phyloP scores from a whole-genome alignment of 1,140 invertebrate species.

The Teleopsis dalmanni region DNA sequence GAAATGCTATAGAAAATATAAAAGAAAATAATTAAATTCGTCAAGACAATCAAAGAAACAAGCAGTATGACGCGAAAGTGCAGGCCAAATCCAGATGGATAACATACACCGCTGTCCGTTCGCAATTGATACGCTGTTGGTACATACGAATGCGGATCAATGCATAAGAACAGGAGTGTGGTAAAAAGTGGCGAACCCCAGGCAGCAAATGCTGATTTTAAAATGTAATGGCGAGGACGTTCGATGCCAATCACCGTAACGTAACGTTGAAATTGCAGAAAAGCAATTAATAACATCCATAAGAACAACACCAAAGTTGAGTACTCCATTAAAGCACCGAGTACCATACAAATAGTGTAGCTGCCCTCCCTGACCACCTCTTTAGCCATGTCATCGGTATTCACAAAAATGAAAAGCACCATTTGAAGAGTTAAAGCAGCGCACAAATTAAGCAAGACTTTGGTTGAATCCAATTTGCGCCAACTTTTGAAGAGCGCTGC shows the following conservation, averaged over 20 bases:
- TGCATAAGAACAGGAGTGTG: constrained; percentile 44
- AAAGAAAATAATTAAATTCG: constrained; percentile 52
- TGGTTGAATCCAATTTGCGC: constrained; percentile 54
- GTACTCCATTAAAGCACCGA: constrained; percentile 54
- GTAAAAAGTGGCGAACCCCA: constrained; percentile 51
- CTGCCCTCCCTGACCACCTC: constrained; percentile 8
- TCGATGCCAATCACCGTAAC: constrained; percentile 51
- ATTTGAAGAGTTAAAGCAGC: constrained; percentile 52
- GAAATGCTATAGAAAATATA: constrained; percentile 51
- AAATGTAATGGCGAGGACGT: constrained; percentile 47
- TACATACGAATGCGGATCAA: constrained; percentile 48
- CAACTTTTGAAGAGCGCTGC: constrained; percentile 52
- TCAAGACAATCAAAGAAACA: constrained; percentile 47
- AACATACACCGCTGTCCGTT: constrained; percentile 46
- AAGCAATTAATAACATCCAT: constrained; percentile 59
- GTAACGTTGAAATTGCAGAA: constrained; percentile 56
- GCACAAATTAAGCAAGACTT: constrained; percentile 55
- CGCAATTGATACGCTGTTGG: constrained; percentile 25
- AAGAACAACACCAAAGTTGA: constrained; percentile 54
- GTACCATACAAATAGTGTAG: constrained; percentile 39
- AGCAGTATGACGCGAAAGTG: constrained; percentile 51
- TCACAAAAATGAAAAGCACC: constrained; percentile 50
- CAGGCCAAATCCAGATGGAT: constrained; percentile 50
- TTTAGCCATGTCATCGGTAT: constrained; percentile 38
- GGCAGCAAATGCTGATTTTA: constrained; percentile 48